Evolutionary conservation across 1,140 invertebrate genomes (phyloP).

Genomic region (Musca domestica): DNA sequence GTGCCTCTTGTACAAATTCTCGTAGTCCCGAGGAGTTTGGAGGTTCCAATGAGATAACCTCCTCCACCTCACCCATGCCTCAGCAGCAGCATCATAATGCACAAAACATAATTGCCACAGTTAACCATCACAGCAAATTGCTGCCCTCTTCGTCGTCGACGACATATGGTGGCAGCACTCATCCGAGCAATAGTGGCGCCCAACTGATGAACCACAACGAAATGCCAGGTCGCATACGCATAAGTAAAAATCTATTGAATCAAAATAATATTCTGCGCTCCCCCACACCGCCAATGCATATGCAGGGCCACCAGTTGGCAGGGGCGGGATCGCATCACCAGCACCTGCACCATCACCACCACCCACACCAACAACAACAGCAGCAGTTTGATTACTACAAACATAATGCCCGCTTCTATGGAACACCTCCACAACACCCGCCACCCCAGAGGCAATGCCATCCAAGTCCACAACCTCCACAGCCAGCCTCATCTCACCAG

Average conservation of each 20-base stretch:
- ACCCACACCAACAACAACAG: slow-evolving; percentile 28
- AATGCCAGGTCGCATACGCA: slow-evolving; percentile 47
- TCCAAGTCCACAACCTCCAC: slow-evolving; percentile 34
- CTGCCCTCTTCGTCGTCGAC: slow-evolving; percentile 33
- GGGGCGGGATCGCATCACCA: slow-evolving; percentile 20
- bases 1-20: slow-evolving; percentile 35
- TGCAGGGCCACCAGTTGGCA: slow-evolving; percentile 24
- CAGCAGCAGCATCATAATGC: slow-evolving; percentile 19
- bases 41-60: slow-evolving; percentile 61
- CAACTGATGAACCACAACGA: slow-evolving; percentile 28
- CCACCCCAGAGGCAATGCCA: slow-evolving; percentile 22
- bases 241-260: slow-evolving; percentile 50
- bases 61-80: slow-evolving; percentile 59
- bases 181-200: slow-evolving; percentile 12
- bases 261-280: slow-evolving; percentile 27
- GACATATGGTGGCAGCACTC: slow-evolving; percentile 15
- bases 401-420: slow-evolving; percentile 16
- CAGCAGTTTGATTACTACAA: slow-evolving; percentile 21
- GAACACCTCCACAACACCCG: slow-evolving; percentile 27
- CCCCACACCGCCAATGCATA: slow-evolving; percentile 31
- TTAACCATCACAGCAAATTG: slow-evolving; percentile 50
- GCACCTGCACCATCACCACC: slow-evolving; percentile 25
- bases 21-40: slow-evolving; percentile 53
- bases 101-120: slow-evolving; percentile 42
- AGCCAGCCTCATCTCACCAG: slow-evolving; percentile 26